These are phyloP conservation scores for Lucilia cuprina DNA, from an alignment of 1,140 invertebrate species.

Conservation along the genomic window DNA sequence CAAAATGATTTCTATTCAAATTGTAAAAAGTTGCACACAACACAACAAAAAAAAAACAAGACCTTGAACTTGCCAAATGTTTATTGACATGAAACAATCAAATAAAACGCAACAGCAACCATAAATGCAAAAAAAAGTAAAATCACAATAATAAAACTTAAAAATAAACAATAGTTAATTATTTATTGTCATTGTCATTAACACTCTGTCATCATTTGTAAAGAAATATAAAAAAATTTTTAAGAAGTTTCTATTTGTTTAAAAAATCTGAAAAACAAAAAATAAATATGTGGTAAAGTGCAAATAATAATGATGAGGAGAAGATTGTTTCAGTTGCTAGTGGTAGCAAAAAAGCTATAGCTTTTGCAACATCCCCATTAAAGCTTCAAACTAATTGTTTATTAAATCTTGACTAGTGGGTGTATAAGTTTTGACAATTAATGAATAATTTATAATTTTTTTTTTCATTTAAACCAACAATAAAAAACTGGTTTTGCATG, in stretches of 20 bases:
- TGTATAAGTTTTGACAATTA: conserved; percentile 7
- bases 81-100: neutral
- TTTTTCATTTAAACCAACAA: neutral
- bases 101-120: neutral
- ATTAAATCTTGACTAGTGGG: neutral
- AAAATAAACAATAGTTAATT: conserved; percentile 16
- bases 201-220: neutral
- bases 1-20: no score
- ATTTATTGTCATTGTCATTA: conserved; percentile 6
- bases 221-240: neutral
- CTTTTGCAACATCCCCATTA: no score
- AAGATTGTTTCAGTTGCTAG: neutral
- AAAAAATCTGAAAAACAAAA: neutral
- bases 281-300: neutral
- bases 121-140: neutral
- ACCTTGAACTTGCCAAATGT: conserved; percentile 9
- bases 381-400: neutral
- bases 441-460: neutral
- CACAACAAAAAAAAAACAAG: neutral
- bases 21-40: no score
- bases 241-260: neutral
- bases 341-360: no score
- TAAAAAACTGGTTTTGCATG: neutral
- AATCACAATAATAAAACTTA: neutral
- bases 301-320: neutral